Conservation (phyloP, 1,140 invertebrate species). For the Callitettix versicolor region DNA sequence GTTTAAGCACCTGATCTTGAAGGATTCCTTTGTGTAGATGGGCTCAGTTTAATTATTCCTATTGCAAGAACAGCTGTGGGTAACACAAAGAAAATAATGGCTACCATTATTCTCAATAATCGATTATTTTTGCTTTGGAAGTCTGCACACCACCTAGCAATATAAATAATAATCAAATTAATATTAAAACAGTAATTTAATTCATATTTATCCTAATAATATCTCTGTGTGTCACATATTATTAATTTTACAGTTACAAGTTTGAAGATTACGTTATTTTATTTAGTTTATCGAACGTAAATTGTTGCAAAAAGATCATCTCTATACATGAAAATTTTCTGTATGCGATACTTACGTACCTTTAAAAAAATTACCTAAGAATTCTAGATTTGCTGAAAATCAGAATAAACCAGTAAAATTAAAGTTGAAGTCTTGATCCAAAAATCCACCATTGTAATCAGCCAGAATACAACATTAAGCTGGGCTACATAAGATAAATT, state of each 20-base stretch:
- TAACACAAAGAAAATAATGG: neutral
- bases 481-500: too few relatives aligned
- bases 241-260: neutral
- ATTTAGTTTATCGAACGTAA: neutral
- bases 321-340: neutral
- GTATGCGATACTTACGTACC: too few relatives aligned
- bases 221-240: neutral
- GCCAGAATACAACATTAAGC: too few relatives aligned
- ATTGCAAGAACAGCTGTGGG: neutral
- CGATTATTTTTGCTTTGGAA: constrained; percentile 3
- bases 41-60: neutral
- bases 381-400: too few relatives aligned
- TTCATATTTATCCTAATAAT: neutral
- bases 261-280: neutral
- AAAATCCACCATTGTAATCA: too few relatives aligned
- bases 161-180: neutral
- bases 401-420: too few relatives aligned
- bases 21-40: neutral
- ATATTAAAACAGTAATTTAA: neutral
- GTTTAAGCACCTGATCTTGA: neutral
- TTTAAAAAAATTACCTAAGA: too few relatives aligned
- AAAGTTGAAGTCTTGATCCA: too few relatives aligned
- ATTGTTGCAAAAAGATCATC: neutral
- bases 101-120: constrained; percentile 1
- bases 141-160: constrained; percentile 7